A percentile compares a stretch with the other conserved stretches of the same genome.
These are phyloP conservation scores for Ahaetulla prasina DNA, from an alignment of 2,113 vertebrate genomes.

Conservation along the genomic window DNA sequence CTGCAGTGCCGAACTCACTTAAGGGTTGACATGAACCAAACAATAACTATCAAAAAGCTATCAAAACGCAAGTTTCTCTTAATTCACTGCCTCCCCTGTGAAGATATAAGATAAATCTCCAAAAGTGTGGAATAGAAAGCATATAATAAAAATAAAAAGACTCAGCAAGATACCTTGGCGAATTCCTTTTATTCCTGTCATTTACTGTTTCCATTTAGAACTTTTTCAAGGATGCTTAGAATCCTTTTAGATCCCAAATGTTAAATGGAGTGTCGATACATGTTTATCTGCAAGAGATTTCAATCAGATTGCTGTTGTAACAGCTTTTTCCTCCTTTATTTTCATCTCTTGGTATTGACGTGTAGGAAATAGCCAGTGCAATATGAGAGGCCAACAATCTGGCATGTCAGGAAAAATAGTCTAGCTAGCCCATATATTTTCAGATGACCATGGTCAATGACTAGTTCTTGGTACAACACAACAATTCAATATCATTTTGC, in stretches of 20 bases:
- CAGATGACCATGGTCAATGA: neutral
- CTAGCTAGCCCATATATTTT: neutral
- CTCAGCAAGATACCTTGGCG: neutral
- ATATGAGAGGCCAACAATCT: neutral
- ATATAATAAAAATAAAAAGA: slow-evolving; percentile 17
- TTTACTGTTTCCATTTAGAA: neutral
- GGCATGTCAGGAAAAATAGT: neutral
- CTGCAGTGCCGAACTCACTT: neutral
- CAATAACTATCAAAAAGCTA: neutral
- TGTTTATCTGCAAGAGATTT: neutral
- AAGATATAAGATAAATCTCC: neutral
- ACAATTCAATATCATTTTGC: neutral
- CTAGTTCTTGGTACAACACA: neutral
- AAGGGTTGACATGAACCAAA: neutral
- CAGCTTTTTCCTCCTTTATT: neutral
- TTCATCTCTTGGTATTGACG: neutral
- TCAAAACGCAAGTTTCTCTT: neutral
- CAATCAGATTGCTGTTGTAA: neutral
- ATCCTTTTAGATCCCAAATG: neutral
- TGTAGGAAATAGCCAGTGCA: neutral
- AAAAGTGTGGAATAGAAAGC: slow-evolving; percentile 1
- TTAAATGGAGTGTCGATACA: neutral
- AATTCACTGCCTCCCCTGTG: rapidly evolving
- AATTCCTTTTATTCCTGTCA: neutral
- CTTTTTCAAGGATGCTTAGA: neutral